Base-by-base conservation (phyloP, 23 tunicate species). In the Oikopleura albicans region DNA sequence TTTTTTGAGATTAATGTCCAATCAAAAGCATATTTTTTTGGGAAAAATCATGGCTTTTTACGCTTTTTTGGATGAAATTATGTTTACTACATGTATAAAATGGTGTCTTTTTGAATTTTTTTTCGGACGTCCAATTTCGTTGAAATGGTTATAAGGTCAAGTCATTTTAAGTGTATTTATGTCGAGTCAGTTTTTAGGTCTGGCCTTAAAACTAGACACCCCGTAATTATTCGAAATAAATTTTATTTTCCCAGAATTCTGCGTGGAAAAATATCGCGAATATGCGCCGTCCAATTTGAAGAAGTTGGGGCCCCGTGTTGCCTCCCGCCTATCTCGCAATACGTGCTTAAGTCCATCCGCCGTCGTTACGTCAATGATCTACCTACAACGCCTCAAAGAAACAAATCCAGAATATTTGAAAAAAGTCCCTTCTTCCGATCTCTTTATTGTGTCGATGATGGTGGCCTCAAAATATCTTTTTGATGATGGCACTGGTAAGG, bases 371-470 rank as follows among this genome's bases (percentile, higher is more conserved):
- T 89, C 90, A 0, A 76, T 95, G 88, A 95, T 95, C 39, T 95
- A 95, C 85, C 83, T 95, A 38, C 91, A 95, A 85, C 87, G 96
- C 40, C 85, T 95, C 0, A 56, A 86, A 35, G 84, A 87, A n/a
- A 76, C 71, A 39, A 90, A 95, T 83, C 96, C 99, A 35, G 87
- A 88, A 39, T 95, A 95, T 84, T 86, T 95, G 27, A 85, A 87
- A 41, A 85, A 79, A 4, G 85, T 90, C 40, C 85, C 91, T 0
- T 95, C 99, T 38, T 95, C 99, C 75, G 92, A 95, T 41, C 89
- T 95, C 35, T 95, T 95, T 40, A 91, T 95, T 41, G 87, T 95
- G 4, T 87, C 99, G 0, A 88, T 95, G 98, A 87, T 91, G 99
- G 85, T 95, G 8, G 91, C 99, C 16, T 90, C 99, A 16, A 95